Base-by-base conservation (phyloP, 1,140 invertebrate species). In the Drosophila ambigua region DNA sequence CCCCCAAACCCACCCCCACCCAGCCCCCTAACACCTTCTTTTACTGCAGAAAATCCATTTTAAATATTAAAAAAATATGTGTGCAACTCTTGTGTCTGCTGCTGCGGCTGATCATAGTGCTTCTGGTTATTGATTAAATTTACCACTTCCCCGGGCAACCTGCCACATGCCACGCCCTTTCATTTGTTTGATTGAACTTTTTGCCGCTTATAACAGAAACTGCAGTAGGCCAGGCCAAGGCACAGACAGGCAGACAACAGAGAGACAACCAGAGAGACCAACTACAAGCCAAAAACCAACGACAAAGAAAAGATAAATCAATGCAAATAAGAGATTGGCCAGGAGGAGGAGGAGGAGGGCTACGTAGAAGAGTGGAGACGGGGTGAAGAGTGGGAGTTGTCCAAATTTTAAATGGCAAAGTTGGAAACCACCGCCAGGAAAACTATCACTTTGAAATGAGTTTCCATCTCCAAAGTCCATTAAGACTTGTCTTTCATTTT, bases 71-170 rank as follows among this genome's bases (percentile, higher is more conserved):
- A 60, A 67, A 54, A 58, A 79, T 83, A 59, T 53, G 76, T 84
- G 39, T 75, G 50, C 48, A 4, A 63, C 60, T 68, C 53, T 52
- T 49, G 44, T 54, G 39, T 66, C 50, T 52, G 45, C 11, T 48
- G 48, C 15, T 48, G 59, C 44, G n/a, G 24, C 23, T 48, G 64
- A 55, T 71, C 69, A 62, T 75, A 66, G 68, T 45, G 65, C 60
- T 71, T 74, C 66, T 76, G 72, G 68, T 82, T 87, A 85, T 88
- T 78, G 82, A 85, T 85, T 87, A 81, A 68, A 67, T 69, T 71
- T 78, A 69, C 45, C 83, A 81, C 79, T 71, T 81, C 49, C 55
- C 57, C 59, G 35, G 11, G 35, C 35, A 13, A 39, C 35, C 54
- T 48, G 50, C 16, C 39, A 28, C 20, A 43, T 39, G 62, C 59